These are phyloP conservation scores for Catharus ustulatus DNA, from an alignment of 2,797 vertebrate species.

Conservation along the genomic window DNA sequence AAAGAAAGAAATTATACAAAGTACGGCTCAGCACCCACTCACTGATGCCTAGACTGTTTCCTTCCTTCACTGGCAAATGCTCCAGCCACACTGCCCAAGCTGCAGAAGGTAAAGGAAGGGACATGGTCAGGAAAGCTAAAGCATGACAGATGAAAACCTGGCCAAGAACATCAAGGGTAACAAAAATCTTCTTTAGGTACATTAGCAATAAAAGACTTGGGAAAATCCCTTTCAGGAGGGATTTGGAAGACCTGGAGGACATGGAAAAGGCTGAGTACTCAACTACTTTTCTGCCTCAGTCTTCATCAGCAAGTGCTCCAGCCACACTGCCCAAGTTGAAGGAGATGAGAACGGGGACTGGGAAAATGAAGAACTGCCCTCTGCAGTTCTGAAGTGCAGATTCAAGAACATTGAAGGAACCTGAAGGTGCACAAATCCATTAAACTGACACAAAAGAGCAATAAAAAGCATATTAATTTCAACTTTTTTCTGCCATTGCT, in stretches of 20 bases:
- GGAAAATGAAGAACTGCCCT: not conserved
- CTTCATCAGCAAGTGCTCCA: not conserved
- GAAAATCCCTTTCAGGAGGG: not conserved
- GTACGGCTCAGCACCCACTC: not conserved
- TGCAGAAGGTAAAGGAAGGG: not conserved
- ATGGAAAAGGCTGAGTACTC: not conserved
- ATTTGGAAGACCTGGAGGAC: not conserved
- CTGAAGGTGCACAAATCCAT: not conserved
- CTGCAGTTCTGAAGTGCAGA: not conserved
- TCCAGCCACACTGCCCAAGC: not conserved
- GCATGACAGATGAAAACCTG: not conserved
- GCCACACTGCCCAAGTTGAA: not conserved
- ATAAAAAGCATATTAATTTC: not conserved
- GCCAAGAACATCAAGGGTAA: not conserved
- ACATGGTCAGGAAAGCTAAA: not conserved
- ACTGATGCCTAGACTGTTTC: not conserved
- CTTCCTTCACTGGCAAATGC: not conserved
- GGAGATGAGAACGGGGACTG: not conserved
- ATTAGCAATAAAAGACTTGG: not conserved
- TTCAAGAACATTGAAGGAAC: rapidly evolving
- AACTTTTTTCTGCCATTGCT: not conserved
- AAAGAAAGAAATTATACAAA: not conserved
- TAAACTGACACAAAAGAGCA: not conserved
- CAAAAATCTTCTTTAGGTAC: not conserved
- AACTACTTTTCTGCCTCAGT: not conserved